Evolutionary conservation across 2,113 vertebrate species (phyloP), one percentile per base, ranked within the genome.

Genomic region (Mesitornis unicolor): DNA sequence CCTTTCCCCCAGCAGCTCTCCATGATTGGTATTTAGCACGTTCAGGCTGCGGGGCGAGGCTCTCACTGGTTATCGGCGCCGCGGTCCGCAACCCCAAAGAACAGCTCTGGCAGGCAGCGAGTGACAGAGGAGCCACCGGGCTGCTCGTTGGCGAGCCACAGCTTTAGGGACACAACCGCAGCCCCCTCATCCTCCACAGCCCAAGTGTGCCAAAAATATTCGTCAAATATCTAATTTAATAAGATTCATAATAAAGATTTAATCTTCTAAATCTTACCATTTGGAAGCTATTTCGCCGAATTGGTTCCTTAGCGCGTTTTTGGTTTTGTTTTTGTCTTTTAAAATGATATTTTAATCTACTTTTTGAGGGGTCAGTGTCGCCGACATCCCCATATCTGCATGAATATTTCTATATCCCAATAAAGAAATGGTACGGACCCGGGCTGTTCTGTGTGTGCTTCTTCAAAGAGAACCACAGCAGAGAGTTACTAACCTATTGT

Each of bases 401-500:
- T 1, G 33, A 24, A 8, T 35, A 83, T 80, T 83, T 84, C 71
- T 74, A 16, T 8, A 67, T 7, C 31, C 56, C 68, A 76, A 45
- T 79, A 90, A 90, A 86, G 54, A 69, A 69, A 61, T 2, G n/a
- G 35, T 33, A n/a, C 3, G 6, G 42, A 57, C 38, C 54, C 43
- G 50, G 42, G 68, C 48, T 64, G 75, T 43, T 75, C 48, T 22
- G 12, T 11, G 38, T 29, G 51, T 22, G 57, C 14, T 68, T 78
- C 38, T 59, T 45, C 16, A 35, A 16, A 75, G n/a, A 71, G 84
- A 80, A 51, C 22, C 59, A 57, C 6, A 87, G 40, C 38, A 89
- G 87, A 92, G 48, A 40, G 69, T 67, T 80, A 98, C 98, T 97
- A 91, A 98, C 98, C 98, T 97, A 98, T 97, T 57, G 98, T 98